Evolutionary conservation across 2,797 vertebrate genomes (phyloP), one percentile per base, ranked within the genome.

Genomic region (Aphelocoma californica): DNA sequence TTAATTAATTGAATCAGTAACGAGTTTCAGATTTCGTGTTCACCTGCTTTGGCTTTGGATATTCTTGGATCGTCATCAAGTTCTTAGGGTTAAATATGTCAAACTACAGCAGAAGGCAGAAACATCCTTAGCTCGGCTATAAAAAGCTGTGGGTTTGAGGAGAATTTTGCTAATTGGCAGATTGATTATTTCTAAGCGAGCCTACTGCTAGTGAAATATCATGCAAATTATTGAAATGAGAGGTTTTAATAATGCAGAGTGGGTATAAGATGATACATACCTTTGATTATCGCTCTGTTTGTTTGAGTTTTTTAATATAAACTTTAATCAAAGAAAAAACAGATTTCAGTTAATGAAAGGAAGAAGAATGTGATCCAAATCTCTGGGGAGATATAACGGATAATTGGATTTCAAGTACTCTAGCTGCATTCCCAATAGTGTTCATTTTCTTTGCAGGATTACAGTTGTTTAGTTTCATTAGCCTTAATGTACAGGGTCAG

Each of bases 391-490:
- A 85, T 75, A 92, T 83, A 94, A 88, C 12, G 54, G 70, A 81
- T 97, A 97, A 97, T 97, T 97, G 56, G 90, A 92, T 97, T 93
- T 97, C 88, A 95, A 97, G 93, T 85, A 71, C 79, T 50, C 78
- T 66, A 88, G 77, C 83, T 94, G 66, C 83, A 51, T 91, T 84
- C 92, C 94, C 75, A 78, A 18, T 83, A 92, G 91, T 56, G 86
- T 91, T 95, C 83, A 71, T 88, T 94, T 93, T 92, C 72, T 92
- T 97, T 96, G 74, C 66, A 66, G 89, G 88, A 91, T 95, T 92
- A 84, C 64, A 74, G 89, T 93, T 96, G 44, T 90, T 97, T 93
- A 88, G 89, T 92, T 70, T 82, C 91, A 95, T 97, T 96, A 97
- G 65, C 58, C 75, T 85, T 87, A 94, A 85, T 38, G 47, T 74